phyloP scores from a whole-genome alignment of 2,888 invertebrate species.

The Patella ulyssiponensis region DNA sequence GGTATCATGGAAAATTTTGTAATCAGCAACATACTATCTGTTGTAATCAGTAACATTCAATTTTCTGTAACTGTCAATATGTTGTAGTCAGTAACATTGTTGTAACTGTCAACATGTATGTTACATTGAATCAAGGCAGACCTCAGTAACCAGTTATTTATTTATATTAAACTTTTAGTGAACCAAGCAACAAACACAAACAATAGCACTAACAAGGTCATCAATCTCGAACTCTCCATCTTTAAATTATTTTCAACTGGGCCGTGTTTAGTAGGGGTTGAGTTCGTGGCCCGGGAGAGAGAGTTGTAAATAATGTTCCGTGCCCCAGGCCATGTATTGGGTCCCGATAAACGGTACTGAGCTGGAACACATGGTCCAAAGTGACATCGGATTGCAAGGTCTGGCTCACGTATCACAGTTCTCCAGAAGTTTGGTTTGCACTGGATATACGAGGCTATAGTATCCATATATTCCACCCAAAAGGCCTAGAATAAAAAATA shows the following conservation, averaged over 20 bases:
- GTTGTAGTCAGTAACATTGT: no score
- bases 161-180: neutral
- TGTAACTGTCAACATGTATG: no score
- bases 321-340: slow-evolving; percentile 58
- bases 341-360: slow-evolving; percentile 66
- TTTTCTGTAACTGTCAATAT: no score
- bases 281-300: slow-evolving; percentile 21
- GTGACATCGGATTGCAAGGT: slow-evolving; percentile 59
- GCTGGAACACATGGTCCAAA: slow-evolving; percentile 67
- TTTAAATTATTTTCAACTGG: neutral
- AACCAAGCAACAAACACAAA: slow-evolving; percentile 1
- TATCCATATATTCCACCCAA: neutral
- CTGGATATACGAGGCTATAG: neutral
- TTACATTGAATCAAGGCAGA: no score
- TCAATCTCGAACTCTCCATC: neutral
- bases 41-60: no score
- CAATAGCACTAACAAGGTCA: neutral
- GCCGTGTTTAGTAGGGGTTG: neutral
- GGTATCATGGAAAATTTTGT: no score
- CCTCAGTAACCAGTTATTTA: no score
- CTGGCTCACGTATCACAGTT: slow-evolving; percentile 25
- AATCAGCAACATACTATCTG: no score
- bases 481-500: neutral
- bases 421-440: slow-evolving; percentile 7
- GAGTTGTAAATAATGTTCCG: slow-evolving; percentile 43